A percentile compares a stretch with the other conserved stretches of the same genome.
These are phyloP conservation scores for Akabosia matsudoensis DNA, from an alignment of 1,140 invertebrate genomes.

Conservation along the genomic window DNA sequence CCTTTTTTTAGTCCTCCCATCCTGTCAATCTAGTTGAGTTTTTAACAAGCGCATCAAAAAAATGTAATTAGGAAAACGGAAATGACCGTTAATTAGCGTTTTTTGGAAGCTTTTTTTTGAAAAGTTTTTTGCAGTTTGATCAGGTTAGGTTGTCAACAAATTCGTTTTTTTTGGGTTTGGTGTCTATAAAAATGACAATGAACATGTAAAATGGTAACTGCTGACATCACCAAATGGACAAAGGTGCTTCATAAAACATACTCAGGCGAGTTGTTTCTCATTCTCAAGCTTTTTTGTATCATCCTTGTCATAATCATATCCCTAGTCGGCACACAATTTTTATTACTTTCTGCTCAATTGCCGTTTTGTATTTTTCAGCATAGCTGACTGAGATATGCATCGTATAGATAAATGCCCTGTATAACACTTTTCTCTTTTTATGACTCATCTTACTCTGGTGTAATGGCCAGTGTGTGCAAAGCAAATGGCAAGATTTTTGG, in stretches of 20 bases:
- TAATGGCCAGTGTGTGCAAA: not conserved
- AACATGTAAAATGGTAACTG: no score
- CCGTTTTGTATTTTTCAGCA: not conserved
- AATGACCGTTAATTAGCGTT: slow-evolving; percentile 16
- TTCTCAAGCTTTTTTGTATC: not conserved
- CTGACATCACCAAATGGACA: no score
- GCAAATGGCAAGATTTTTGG: slow-evolving; percentile 41
- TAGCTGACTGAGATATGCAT: not conserved
- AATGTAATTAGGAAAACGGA: slow-evolving; percentile 1
- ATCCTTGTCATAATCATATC: not conserved
- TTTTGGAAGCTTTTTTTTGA: no score
- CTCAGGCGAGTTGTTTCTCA: no score
- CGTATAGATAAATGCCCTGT: not conserved
- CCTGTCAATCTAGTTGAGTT: not conserved
- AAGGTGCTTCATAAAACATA: no score
- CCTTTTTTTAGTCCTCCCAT: not conserved
- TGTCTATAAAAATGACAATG: no score
- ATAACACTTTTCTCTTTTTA: not conserved
- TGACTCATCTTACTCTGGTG: not conserved
- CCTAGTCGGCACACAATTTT: slow-evolving; percentile 13
- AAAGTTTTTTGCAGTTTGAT: no score
- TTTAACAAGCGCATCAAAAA: not conserved
- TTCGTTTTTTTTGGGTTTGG: no score
- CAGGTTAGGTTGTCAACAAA: no score
- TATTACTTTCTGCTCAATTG: not conserved